Evolutionary conservation across 2,113 vertebrate species (phyloP).

Genomic region (Platanista minor): DNA sequence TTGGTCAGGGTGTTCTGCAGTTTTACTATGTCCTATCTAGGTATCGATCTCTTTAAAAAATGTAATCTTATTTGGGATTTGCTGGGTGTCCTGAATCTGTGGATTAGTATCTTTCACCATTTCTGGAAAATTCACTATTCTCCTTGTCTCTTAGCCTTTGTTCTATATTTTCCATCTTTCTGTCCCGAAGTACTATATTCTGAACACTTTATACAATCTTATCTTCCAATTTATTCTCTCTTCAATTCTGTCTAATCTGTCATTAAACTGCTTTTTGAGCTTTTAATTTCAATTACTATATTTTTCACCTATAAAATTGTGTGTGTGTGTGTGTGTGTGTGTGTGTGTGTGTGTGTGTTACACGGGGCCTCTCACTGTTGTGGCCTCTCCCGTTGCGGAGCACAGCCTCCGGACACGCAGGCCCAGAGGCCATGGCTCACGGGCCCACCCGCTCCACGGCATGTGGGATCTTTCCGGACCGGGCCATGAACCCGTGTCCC

Average conservation of each 20-base stretch:
- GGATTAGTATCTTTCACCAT: neutral
- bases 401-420: too few relatives aligned
- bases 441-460: too few relatives aligned
- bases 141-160: neutral
- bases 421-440: too few relatives aligned
- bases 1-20: neutral
- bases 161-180: neutral
- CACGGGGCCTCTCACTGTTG: too few relatives aligned
- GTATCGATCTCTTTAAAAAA: neutral
- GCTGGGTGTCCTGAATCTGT: neutral
- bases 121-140: constrained; percentile 16
- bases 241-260: neutral
- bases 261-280: neutral
- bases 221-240: neutral
- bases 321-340: too few relatives aligned
- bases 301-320: neutral
- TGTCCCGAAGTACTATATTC: neutral
- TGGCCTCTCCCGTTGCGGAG: too few relatives aligned
- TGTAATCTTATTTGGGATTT: neutral
- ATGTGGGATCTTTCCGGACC: too few relatives aligned
- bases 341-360: too few relatives aligned
- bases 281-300: neutral
- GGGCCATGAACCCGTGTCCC: too few relatives aligned
- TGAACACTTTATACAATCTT: neutral
- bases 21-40: neutral